Conservation (phyloP, 1,140 invertebrate genomes). For the Chironomus tepperi region DNA sequence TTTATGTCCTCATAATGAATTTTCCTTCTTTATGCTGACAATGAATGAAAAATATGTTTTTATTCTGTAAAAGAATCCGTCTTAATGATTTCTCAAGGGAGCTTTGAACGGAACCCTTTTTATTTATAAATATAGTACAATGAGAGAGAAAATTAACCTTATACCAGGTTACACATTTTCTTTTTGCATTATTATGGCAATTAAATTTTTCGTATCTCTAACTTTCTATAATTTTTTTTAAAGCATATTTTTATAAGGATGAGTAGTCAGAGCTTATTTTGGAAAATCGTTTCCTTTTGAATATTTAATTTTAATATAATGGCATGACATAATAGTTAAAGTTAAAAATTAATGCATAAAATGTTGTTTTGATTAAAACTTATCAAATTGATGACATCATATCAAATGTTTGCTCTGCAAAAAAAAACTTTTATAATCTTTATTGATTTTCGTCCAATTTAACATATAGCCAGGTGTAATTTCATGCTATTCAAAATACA, state of each 20-base stretch:
- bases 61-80: not conserved
- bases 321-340: not conserved
- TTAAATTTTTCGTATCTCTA: not conserved
- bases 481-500: no score
- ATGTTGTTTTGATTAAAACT: no score
- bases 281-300: no score
- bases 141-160: slow-evolving; percentile 1
- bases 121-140: not conserved
- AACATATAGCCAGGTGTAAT: no score
- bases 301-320: not conserved
- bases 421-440: no score
- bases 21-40: not conserved
- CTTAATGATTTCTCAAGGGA: slow-evolving; percentile 12
- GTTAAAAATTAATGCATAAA: not conserved
- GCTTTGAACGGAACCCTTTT: not conserved
- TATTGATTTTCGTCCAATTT: no score
- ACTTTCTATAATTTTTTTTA: no score
- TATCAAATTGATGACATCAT: no score
- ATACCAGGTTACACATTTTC: not conserved
- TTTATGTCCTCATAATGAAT: not conserved
- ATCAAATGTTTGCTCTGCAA: no score
- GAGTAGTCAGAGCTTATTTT: not conserved
- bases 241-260: no score
- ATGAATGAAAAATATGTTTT: not conserved
- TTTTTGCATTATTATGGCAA: slow-evolving; percentile 10